Conservation (phyloP, 2,113 vertebrate genomes). For the Chionis minor region DNA sequence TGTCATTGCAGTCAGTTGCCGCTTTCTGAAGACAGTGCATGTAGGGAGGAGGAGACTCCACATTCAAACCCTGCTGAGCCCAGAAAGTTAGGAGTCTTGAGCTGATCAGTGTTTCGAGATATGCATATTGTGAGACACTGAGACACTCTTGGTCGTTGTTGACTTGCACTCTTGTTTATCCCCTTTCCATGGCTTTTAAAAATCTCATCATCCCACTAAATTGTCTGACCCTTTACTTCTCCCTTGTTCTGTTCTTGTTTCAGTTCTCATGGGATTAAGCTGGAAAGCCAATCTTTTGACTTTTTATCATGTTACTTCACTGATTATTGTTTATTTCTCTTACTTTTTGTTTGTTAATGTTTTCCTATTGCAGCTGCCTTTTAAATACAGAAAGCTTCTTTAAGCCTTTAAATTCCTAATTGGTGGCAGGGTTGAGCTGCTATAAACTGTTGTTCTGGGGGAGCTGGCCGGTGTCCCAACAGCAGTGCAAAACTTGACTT, state of each 20-base stretch:
- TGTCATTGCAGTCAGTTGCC: too few relatives aligned
- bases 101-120: background rate
- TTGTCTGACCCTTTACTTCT: background rate
- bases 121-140: fast-evolving
- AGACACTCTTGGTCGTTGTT: fast-evolving
- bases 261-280: background rate
- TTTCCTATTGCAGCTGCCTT: background rate
- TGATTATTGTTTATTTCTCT: background rate
- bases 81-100: background rate
- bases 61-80: background rate
- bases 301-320: background rate
- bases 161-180: background rate
- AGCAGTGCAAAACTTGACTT: background rate
- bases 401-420: background rate
- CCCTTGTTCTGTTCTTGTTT: background rate
- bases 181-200: background rate
- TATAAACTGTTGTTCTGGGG: fast-evolving
- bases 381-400: background rate
- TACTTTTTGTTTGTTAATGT: background rate
- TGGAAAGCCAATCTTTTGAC: background rate
- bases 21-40: background rate
- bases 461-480: background rate
- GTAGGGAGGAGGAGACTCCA: background rate
- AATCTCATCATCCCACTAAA: background rate
- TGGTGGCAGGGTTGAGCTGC: background rate